Base-by-base conservation (phyloP, 1,140 invertebrate species). In the Anastatus disparis region DNA sequence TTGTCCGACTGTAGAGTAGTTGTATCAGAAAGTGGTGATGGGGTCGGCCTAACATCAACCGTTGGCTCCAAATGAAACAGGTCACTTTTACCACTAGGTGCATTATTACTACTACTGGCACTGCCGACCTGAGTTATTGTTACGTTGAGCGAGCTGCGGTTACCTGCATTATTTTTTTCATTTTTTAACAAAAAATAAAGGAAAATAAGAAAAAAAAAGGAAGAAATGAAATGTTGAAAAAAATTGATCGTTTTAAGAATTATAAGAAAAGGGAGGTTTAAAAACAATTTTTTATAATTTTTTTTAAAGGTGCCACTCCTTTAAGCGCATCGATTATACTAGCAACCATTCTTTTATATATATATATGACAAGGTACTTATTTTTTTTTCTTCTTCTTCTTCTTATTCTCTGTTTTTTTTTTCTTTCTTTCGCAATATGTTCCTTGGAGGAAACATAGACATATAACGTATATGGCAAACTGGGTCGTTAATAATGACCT, bases 101-200 rank as follows among this genome's bases (percentile, higher is more conserved):
- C 9, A 1, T 40, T 53, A 63, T 78, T 75, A 71, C 67, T 56
- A 17, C 72, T 72, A 62, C 77, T 77, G 63, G 76, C 76, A 71
- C 74, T 76, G n/a, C 82, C 81, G 40, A 84, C 78, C 55, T 82
- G 81, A 59, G 82, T 80, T 71, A 84, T 84, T 46, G 82, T 84
- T 31, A 82, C 81, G 67, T 82, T 84, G 72, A 84, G 75, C 66
- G 82, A 78, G 76, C 81, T 77, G 71, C 82, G 81, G 81, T 84
- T 83, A 84, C 81, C 82, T 84, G 71, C 15, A 38, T 35, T 59
- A 8, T n/a, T 15, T 8, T 15, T 4, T 15, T 6, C 31, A 10
- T 35, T 4, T 35, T 35, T 10, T 6, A 35, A 35, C 31, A 35
- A 35, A 35, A 35, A 35, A 35, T n/a, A n/a, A 4, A 1, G 12